Percentiles rank a stretch among this genome's conserved stretches.
These are phyloP conservation scores for Choreutis nemorana DNA, from an alignment of 2,888 invertebrate species.

Conservation along the genomic window DNA sequence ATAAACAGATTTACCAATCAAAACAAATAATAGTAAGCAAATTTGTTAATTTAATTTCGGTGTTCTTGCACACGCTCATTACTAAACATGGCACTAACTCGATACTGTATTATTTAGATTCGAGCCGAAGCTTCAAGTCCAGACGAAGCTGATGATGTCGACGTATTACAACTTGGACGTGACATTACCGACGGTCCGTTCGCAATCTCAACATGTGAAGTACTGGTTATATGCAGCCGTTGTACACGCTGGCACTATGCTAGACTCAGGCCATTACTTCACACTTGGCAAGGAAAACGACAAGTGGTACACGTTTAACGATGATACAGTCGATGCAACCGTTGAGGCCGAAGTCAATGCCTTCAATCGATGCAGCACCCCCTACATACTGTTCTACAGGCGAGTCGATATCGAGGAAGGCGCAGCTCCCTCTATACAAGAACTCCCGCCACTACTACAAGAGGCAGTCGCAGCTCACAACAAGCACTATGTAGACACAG, in stretches of 20 bases:
- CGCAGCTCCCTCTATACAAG: conserved; percentile 27
- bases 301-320: conserved; percentile 84
- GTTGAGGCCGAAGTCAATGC: conserved; percentile 68
- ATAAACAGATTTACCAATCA: too few relatives aligned
- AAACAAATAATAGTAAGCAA: too few relatives aligned
- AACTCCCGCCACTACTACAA: conserved; percentile 37
- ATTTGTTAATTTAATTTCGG: too few relatives aligned
- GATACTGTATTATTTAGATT: too few relatives aligned
- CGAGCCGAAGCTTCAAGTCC: conserved; percentile 62
- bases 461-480: conserved; percentile 37
- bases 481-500: conserved; percentile 34
- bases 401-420: conserved; percentile 50
- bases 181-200: conserved; percentile 45
- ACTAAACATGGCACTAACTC: too few relatives aligned
- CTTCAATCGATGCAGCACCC: conserved; percentile 76
- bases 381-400: conserved; percentile 82
- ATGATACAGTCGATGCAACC: conserved; percentile 72
- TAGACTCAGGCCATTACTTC: conserved; percentile 89
- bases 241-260: conserved; percentile 82
- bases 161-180: conserved; percentile 68
- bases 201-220: conserved; percentile 34
- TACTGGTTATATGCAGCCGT: conserved; percentile 84
- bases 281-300: conserved; percentile 76
- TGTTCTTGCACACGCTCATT: too few relatives aligned
- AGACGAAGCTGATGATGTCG: conserved; percentile 81